These are phyloP conservation scores for Timema podura DNA, from an alignment of 2,888 invertebrate species.

Conservation along the genomic window DNA sequence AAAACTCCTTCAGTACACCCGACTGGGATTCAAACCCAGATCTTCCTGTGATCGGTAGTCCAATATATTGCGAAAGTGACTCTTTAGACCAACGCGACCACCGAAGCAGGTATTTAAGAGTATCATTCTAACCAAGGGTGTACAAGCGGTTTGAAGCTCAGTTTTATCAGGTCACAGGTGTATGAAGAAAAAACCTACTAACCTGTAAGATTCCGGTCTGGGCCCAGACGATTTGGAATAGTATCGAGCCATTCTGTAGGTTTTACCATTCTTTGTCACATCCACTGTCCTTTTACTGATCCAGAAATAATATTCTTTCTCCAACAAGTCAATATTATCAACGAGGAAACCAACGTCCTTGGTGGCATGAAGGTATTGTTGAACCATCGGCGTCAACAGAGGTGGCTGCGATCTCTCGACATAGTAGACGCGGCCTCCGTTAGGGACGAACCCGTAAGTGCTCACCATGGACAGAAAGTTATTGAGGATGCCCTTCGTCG, in stretches of 20 bases:
- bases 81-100: too few relatives aligned
- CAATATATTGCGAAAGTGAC: too few relatives aligned
- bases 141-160: too few relatives aligned
- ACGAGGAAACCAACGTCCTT: slow-evolving; percentile 59
- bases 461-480: slow-evolving; percentile 69
- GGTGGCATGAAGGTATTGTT: slow-evolving; percentile 61
- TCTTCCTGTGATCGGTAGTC: too few relatives aligned
- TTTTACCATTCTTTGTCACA: slow-evolving; percentile 48
- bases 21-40: too few relatives aligned
- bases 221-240: slow-evolving; percentile 59
- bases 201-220: slow-evolving; percentile 66
- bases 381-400: slow-evolving; percentile 65
- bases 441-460: slow-evolving; percentile 67
- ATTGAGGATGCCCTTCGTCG: slow-evolving; percentile 68
- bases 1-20: too few relatives aligned
- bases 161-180: too few relatives aligned
- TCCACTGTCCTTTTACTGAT: slow-evolving; percentile 53
- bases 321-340: slow-evolving; percentile 53
- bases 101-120: too few relatives aligned
- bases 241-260: slow-evolving; percentile 57
- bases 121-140: too few relatives aligned
- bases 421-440: slow-evolving; percentile 79
- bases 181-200: slow-evolving; percentile 14
- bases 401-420: slow-evolving; percentile 67
- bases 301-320: slow-evolving; percentile 65